A percentile compares a stretch with the other conserved stretches of the same genome.
Conservation (phyloP, 2,113 vertebrate species). For the Varanus salvator region DNA sequence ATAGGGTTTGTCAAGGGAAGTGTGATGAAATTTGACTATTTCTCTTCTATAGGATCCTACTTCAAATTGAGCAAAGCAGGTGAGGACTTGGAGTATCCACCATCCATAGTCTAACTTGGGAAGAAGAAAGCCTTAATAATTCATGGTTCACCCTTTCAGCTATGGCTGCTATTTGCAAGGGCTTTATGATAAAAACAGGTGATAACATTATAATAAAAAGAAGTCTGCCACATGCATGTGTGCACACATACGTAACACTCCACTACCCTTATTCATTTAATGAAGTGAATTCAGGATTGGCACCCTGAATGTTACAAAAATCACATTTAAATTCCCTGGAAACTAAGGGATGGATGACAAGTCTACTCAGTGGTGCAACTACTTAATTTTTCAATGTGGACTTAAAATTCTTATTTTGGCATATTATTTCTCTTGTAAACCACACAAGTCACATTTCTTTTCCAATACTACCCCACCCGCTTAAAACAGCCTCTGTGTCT, state of each 20-base stretch:
- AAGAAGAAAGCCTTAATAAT: not conserved
- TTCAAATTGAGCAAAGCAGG: constrained; percentile 21
- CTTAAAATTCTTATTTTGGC: too few relatives aligned
- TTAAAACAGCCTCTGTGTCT: too few relatives aligned
- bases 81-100: not conserved
- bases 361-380: too few relatives aligned
- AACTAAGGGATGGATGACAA: not conserved
- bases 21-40: constrained; percentile 13
- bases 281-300: not conserved
- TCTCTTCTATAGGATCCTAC: not conserved
- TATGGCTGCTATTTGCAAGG: not conserved
- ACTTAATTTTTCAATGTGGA: too few relatives aligned
- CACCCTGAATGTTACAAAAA: not conserved
- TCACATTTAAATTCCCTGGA: not conserved
- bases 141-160: not conserved
- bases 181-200: too few relatives aligned
- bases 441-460: too few relatives aligned
- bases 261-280: not conserved
- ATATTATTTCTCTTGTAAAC: too few relatives aligned
- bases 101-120: not conserved
- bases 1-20: constrained; percentile 1
- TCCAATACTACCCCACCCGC: too few relatives aligned
- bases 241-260: not conserved
- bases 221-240: not conserved
- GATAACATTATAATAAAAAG: not conserved